phyloP scores from a whole-genome alignment of 2,888 invertebrate species.

The Drosophila hamatofila region DNA sequence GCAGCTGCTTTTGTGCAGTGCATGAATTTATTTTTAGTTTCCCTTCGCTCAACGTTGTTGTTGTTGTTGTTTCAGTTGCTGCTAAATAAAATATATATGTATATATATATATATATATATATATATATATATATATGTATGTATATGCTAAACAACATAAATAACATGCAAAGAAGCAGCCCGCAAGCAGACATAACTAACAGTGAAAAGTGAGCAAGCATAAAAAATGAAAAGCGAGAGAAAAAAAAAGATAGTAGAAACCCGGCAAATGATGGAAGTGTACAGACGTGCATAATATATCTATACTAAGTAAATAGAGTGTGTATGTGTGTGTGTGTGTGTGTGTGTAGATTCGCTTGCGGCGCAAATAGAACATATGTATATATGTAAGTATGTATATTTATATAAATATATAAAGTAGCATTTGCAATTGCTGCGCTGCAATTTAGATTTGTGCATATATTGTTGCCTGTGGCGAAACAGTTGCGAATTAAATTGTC shows the following conservation, averaged over 20 bases:
- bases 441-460: slow-evolving; percentile 29
- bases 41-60: slow-evolving; percentile 6
- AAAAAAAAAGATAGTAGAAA: slow-evolving; percentile 22
- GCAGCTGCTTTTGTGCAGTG: slow-evolving; percentile 47
- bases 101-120: no score
- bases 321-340: slow-evolving; percentile 17
- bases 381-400: neutral
- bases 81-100: slow-evolving; percentile 47
- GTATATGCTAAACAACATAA: slow-evolving; percentile 64
- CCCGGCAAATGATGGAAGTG: slow-evolving; percentile 54
- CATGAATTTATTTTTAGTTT: slow-evolving; percentile 58
- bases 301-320: slow-evolving; percentile 16
- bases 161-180: slow-evolving; percentile 70
- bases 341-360: slow-evolving; percentile 17
- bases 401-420: neutral
- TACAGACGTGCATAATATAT: slow-evolving; percentile 27
- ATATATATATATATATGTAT: slow-evolving; percentile 46
- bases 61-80: slow-evolving; percentile 5
- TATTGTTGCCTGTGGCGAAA: slow-evolving; percentile 31
- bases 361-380: slow-evolving; percentile 14
- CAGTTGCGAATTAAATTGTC: slow-evolving; percentile 19
- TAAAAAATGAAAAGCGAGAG: slow-evolving; percentile 60
- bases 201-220: slow-evolving; percentile 69
- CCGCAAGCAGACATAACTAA: slow-evolving; percentile 77
- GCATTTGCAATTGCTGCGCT: slow-evolving; percentile 24